Evolutionary conservation across 2,888 invertebrate genomes (phyloP).

Genomic region (Philereme vetulata): DNA sequence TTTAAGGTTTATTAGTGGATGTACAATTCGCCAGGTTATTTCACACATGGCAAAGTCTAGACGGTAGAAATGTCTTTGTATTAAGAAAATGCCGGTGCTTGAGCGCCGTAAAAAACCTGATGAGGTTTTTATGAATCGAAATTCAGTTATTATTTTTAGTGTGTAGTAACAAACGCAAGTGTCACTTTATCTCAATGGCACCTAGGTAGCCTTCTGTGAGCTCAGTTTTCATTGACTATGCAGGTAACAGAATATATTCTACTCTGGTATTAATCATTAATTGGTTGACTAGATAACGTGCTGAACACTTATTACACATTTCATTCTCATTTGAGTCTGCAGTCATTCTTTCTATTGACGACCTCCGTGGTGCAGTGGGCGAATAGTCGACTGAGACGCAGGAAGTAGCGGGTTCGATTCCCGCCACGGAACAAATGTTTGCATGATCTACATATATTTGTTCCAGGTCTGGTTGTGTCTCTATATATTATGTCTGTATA

Average conservation of each 20-base stretch:
- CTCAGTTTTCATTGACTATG: neutral
- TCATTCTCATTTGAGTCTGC: too few relatives aligned
- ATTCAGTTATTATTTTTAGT: conserved; percentile 37
- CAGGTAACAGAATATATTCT: neutral
- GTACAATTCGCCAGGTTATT: conserved; percentile 75
- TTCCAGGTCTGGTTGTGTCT: too few relatives aligned
- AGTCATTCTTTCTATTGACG: too few relatives aligned
- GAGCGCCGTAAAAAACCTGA: conserved; percentile 37
- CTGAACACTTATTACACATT: too few relatives aligned
- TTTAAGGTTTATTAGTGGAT: conserved; percentile 78
- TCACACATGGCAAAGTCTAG: conserved; percentile 78
- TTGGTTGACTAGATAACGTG: neutral
- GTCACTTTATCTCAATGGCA: neutral
- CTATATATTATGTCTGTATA: too few relatives aligned
- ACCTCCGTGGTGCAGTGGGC: too few relatives aligned
- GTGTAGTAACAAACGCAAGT: conserved; percentile 25
- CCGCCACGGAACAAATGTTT: too few relatives aligned
- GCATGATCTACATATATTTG: too few relatives aligned
- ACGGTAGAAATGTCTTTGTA: conserved; percentile 66
- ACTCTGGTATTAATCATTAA: neutral
- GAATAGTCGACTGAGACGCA: too few relatives aligned
- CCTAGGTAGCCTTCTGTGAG: neutral
- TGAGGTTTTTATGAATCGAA: conserved; percentile 39
- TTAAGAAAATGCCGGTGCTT: conserved; percentile 57
- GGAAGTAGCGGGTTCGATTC: too few relatives aligned